Evolutionary conservation across 2,888 invertebrate species (phyloP).

Genomic region (Cryptocephalus primarius): DNA sequence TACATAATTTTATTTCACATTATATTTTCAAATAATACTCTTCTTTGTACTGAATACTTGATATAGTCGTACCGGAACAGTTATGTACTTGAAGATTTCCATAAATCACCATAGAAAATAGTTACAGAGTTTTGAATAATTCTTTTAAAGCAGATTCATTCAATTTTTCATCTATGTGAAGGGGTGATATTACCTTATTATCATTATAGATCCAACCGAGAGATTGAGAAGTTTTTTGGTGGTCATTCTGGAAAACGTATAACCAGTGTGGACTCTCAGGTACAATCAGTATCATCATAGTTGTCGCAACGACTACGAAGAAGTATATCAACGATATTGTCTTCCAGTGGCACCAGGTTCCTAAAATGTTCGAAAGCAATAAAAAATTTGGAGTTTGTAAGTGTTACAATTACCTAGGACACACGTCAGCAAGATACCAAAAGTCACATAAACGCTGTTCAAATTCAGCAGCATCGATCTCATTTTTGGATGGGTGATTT

Average conservation of each 20-base stretch:
- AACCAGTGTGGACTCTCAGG: conserved; percentile 51
- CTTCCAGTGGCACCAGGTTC: conserved; percentile 40
- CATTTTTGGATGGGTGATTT: conserved; percentile 43
- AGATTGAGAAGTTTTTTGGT: conserved; percentile 29
- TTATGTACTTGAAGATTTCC: too few species aligned
- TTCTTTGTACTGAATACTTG: too few species aligned
- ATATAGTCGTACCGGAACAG: too few species aligned
- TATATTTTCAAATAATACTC: too few species aligned
- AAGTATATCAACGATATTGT: conserved; percentile 39
- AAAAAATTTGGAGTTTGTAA: too few species aligned
- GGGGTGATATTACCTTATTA: conserved; percentile 25
- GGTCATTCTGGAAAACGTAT: conserved; percentile 35
- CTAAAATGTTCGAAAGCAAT: conserved; percentile 17
- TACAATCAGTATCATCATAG: conserved; percentile 32
- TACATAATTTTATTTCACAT: too few species aligned
- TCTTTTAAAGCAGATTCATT: too few species aligned
- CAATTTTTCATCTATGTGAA: too few species aligned
- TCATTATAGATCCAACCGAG: conserved; percentile 39
- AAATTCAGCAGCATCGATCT: conserved; percentile 45
- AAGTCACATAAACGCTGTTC: conserved; percentile 47
- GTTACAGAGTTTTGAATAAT: too few species aligned
- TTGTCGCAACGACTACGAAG: conserved; percentile 28
- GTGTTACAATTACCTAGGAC: conserved; percentile 29
- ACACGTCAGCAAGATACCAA: conserved; percentile 46
- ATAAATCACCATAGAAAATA: not conserved